Conservation (phyloP, 2,113 vertebrate species). For the Mohoua ochrocephala region DNA sequence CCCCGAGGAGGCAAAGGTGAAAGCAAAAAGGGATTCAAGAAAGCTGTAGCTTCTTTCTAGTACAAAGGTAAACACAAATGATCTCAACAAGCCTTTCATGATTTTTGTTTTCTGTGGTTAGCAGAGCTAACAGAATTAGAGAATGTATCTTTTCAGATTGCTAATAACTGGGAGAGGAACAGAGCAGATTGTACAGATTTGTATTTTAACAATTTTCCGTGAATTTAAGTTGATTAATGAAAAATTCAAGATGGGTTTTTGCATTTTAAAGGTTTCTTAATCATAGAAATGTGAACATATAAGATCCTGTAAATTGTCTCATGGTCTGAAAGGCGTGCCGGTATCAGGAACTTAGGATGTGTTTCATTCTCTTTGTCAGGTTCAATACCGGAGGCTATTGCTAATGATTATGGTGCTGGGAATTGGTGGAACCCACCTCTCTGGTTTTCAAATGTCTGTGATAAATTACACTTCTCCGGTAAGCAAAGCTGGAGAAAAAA, state of each 20-base stretch:
- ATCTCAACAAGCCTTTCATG: background rate
- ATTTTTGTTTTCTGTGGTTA: background rate
- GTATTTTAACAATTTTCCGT: background rate
- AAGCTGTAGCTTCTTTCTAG: background rate
- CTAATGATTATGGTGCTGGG: constrained; percentile 67
- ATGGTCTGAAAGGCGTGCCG: background rate
- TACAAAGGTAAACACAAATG: background rate
- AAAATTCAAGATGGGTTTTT: background rate
- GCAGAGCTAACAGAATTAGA: background rate
- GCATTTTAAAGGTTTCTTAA: background rate
- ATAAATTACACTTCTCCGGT: constrained; percentile 79
- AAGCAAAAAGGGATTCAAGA: background rate
- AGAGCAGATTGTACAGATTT: background rate
- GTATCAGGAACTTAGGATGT: background rate
- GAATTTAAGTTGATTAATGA: background rate
- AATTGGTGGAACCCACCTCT: constrained; percentile 78
- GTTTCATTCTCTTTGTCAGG: background rate
- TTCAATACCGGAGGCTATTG: constrained; percentile 10
- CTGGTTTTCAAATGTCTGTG: constrained; percentile 77
- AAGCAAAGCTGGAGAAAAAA: constrained; percentile 25
- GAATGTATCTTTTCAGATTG: background rate
- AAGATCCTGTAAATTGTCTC: background rate
- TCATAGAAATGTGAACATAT: background rate
- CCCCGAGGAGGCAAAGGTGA: background rate
- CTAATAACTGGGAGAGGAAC: background rate